Evolutionary conservation across 2,888 invertebrate species (phyloP).

Genomic region (Acanthoscelides obtectus): DNA sequence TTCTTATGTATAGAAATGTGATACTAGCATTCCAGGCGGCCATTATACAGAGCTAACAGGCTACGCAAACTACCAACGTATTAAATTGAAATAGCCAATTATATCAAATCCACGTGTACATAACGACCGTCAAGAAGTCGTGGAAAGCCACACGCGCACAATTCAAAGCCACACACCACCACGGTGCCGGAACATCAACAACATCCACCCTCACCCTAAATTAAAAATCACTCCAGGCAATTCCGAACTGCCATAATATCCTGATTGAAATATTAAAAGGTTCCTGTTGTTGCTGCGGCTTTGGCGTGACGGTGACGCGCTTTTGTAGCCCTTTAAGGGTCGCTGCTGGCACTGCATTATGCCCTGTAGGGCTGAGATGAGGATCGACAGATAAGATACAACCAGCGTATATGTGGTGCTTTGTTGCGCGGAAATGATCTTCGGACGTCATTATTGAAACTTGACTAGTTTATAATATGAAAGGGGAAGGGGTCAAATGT

Average conservation of each 20-base stretch:
- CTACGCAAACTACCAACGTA: neutral
- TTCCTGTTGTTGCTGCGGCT: constrained; percentile 16
- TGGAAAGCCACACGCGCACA: constrained; percentile 15
- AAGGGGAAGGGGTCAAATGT: neutral
- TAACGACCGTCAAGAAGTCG: constrained; percentile 14
- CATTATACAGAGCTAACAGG: no score
- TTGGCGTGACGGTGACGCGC: constrained; percentile 4
- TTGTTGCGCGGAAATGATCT: neutral
- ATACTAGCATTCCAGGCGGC: no score
- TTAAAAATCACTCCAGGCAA: constrained; percentile 30
- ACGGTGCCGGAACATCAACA: constrained; percentile 3
- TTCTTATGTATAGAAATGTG: no score
- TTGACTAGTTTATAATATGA: neutral
- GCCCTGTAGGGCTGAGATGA: neutral
- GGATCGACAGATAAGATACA: neutral
- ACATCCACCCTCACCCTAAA: constrained; percentile 18
- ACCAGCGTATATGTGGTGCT: neutral
- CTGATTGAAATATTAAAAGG: constrained; percentile 32
- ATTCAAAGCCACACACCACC: constrained; percentile 20
- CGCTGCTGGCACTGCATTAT: neutral
- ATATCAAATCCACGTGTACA: neutral
- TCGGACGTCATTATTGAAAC: neutral
- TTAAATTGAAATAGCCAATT: neutral
- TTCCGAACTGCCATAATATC: constrained; percentile 26
- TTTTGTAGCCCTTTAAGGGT: constrained; percentile 5